Conservation (phyloP, 2,888 invertebrate genomes). For the Disparrhopalites patrizii region DNA sequence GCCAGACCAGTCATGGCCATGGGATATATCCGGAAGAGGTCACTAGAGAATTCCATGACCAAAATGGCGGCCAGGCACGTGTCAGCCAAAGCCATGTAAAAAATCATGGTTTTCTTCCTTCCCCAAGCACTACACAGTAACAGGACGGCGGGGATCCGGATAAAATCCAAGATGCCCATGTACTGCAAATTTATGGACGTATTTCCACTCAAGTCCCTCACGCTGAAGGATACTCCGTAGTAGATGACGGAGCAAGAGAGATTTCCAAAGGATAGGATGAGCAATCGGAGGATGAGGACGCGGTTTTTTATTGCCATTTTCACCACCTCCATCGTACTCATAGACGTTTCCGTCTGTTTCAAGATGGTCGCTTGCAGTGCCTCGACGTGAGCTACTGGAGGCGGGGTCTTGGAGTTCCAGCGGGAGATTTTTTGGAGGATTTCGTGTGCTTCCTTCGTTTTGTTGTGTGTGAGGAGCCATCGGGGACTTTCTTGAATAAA, state of each 20-base stretch:
- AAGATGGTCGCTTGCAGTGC: slow-evolving; percentile 30
- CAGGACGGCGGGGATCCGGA: slow-evolving; percentile 23
- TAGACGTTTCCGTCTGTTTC: slow-evolving; percentile 2
- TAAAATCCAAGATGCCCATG: slow-evolving; percentile 27
- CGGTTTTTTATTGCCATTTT: slow-evolving; percentile 10
- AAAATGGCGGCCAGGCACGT: slow-evolving; percentile 34
- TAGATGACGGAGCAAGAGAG: slow-evolving; percentile 33
- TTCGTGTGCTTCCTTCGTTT: slow-evolving; percentile 36
- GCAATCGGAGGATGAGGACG: slow-evolving; percentile 10
- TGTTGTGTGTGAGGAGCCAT: slow-evolving; percentile 37
- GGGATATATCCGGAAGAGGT: background rate
- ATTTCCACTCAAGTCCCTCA: slow-evolving; percentile 23
- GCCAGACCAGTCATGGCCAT: slow-evolving; percentile 19
- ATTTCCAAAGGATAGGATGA: slow-evolving; percentile 27
- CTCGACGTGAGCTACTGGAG: slow-evolving; percentile 25
- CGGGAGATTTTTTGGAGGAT: slow-evolving; percentile 37
- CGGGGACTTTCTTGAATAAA: slow-evolving; percentile 36
- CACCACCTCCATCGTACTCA: slow-evolving; percentile 8
- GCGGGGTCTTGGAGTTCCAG: slow-evolving; percentile 33
- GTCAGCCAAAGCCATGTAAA: slow-evolving; percentile 31
- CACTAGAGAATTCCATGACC: slow-evolving; percentile 1
- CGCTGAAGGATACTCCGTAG: slow-evolving; percentile 33
- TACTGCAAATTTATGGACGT: slow-evolving; percentile 26
- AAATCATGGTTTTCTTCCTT: slow-evolving; percentile 36
- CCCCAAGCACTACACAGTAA: slow-evolving; percentile 31